Conservation (phyloP, 2,888 invertebrate genomes). For the Strigamia transsilvanica region DNA sequence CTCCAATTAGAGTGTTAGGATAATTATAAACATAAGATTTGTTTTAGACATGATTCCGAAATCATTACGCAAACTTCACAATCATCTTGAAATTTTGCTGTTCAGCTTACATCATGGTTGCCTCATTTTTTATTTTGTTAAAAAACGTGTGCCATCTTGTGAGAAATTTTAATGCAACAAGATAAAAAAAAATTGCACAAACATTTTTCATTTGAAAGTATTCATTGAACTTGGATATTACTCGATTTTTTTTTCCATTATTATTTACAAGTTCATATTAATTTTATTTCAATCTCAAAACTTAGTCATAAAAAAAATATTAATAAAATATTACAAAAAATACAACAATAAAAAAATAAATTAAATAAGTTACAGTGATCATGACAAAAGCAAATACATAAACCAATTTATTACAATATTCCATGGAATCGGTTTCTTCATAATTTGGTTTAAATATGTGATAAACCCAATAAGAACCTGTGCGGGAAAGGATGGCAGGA, state of each 20-base stretch:
- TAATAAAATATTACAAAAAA: neutral
- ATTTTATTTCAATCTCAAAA: too few relatives aligned
- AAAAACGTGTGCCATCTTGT: neutral
- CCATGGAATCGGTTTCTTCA: neutral
- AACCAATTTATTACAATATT: neutral
- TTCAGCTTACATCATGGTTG: neutral
- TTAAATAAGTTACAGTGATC: neutral
- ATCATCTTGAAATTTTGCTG: constrained; percentile 24
- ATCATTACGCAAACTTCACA: constrained; percentile 23
- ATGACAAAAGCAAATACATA: neutral
- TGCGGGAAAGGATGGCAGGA: too few relatives aligned
- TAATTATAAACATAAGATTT: neutral
- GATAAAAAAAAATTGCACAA: neutral
- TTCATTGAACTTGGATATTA: too few relatives aligned
- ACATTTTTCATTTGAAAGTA: too few relatives aligned
- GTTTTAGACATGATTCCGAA: constrained; percentile 36
- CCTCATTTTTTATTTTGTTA: neutral
- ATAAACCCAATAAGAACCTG: constrained; percentile 28
- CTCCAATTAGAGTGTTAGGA: neutral
- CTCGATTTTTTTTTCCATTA: too few relatives aligned
- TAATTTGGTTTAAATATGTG: constrained; percentile 26
- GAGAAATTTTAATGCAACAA: constrained; percentile 3
- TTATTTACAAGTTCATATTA: too few relatives aligned
- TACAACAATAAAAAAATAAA: neutral
- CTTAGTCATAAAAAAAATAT: neutral